Evolutionary conservation across 2,888 invertebrate species (phyloP).

Genomic region (Chaitophorus viminalis): DNA sequence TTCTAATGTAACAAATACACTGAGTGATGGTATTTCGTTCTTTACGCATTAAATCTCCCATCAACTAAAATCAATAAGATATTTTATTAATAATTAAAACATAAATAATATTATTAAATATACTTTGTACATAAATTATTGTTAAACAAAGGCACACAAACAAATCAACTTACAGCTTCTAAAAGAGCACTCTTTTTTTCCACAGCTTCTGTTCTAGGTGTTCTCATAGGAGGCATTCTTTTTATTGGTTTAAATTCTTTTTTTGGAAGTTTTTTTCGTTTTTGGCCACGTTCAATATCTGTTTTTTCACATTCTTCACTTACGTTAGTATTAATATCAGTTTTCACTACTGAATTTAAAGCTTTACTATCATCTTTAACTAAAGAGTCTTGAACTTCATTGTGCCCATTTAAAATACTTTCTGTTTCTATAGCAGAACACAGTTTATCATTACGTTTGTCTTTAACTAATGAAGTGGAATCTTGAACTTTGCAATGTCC

Average conservation of each 20-base stretch:
- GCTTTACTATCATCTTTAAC: not conserved
- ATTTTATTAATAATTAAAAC: not conserved
- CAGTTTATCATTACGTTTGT: not conserved
- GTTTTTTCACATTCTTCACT: not conserved
- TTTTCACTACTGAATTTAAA: not conserved
- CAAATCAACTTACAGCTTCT: conserved; percentile 53
- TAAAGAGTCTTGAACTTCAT: not conserved
- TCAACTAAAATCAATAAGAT: conserved; percentile 45
- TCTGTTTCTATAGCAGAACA: conserved; percentile 1
- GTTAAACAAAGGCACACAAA: not conserved
- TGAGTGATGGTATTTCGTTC: conserved; percentile 57
- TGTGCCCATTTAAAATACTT: not conserved
- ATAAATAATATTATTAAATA: not conserved
- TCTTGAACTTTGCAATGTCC: not conserved
- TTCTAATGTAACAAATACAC: conserved; percentile 57
- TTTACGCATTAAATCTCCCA: conserved; percentile 52
- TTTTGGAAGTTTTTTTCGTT: conserved; percentile 42
- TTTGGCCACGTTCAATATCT: conserved; percentile 5
- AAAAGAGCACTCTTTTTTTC: conserved; percentile 51
- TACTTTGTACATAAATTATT: not conserved
- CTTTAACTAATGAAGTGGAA: too few relatives aligned
- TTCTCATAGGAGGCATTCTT: conserved; percentile 13
- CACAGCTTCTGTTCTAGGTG: conserved; percentile 50
- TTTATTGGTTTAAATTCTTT: conserved; percentile 39
- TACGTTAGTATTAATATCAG: not conserved